A percentile compares a stretch with the other conserved stretches of the same genome.
These are phyloP conservation scores for Papilio demoleus DNA, from an alignment of 2,888 invertebrate genomes.

Conservation along the genomic window DNA sequence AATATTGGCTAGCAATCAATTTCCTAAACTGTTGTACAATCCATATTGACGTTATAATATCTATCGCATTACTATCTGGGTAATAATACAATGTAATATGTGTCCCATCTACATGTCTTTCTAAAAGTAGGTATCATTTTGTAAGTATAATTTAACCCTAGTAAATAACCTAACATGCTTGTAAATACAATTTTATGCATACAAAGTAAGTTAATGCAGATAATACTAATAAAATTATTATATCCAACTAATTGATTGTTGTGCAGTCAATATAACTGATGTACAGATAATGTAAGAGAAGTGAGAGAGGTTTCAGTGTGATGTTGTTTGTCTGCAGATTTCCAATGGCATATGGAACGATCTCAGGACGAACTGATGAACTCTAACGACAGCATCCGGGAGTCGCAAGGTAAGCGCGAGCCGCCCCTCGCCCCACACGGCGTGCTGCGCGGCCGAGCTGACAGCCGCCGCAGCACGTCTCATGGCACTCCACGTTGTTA, in stretches of 20 bases:
- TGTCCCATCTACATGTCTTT: slow-evolving; percentile 10
- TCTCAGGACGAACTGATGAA: slow-evolving; percentile 94
- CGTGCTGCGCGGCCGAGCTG: slow-evolving; percentile 48
- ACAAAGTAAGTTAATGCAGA: not conserved
- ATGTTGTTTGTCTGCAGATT: slow-evolving; percentile 84
- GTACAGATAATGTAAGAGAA: no score
- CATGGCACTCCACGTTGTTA: slow-evolving; percentile 69
- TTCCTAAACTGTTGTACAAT: not conserved
- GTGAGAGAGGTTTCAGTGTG: not conserved
- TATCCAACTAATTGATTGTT: not conserved
- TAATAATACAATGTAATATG: slow-evolving; percentile 1
- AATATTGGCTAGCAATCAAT: not conserved
- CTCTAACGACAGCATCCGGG: slow-evolving; percentile 93
- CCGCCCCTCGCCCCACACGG: slow-evolving; percentile 29
- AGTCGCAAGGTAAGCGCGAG: slow-evolving; percentile 93
- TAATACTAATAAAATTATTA: not conserved
- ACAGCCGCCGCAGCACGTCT: slow-evolving; percentile 64
- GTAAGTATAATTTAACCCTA: not conserved
- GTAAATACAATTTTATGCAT: not conserved
- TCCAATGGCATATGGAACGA: slow-evolving; percentile 94
- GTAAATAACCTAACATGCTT: not conserved
- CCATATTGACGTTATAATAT: no score
- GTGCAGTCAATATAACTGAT: not conserved
- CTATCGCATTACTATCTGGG: not conserved
- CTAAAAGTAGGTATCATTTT: slow-evolving; percentile 11